A percentile compares a stretch with the other conserved stretches of the same genome.
Conservation (phyloP, 1,140 invertebrate genomes). For the Ridgeia piscesae region DNA sequence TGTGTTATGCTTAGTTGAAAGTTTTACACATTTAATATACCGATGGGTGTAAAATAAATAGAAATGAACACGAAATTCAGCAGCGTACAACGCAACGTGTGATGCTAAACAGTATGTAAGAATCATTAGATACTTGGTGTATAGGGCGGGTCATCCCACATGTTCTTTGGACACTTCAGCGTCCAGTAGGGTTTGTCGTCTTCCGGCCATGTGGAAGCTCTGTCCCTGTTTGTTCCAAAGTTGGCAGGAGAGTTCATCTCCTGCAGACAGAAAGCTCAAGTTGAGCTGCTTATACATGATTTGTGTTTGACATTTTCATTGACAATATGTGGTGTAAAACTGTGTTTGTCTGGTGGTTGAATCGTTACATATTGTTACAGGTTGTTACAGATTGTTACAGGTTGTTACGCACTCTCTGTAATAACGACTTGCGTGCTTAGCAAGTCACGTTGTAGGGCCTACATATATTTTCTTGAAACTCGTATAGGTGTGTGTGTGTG, state of each 20-base stretch:
- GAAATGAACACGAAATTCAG: background rate
- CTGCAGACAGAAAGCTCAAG: conserved; percentile 19
- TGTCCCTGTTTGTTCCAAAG: conserved; percentile 57
- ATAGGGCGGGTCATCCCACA: conserved; percentile 50
- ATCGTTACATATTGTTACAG: no score
- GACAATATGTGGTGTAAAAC: no score
- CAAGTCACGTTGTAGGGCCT: no score
- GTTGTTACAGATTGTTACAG: no score
- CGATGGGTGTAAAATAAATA: background rate
- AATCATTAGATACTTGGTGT: conserved; percentile 38
- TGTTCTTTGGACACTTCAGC: conserved; percentile 9
- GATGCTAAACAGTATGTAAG: background rate
- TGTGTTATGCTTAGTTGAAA: background rate
- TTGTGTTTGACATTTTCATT: no score
- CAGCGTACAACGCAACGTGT: background rate
- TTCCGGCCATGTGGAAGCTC: conserved; percentile 29
- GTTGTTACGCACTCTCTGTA: no score
- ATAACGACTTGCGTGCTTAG: no score
- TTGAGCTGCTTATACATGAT: background rate
- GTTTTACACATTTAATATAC: background rate
- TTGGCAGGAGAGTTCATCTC: conserved; percentile 81
- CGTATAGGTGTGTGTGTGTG: background rate
- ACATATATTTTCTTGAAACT: no score
- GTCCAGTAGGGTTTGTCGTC: conserved; percentile 16
- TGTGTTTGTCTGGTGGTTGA: no score